These are phyloP conservation scores for Lamellibrachia satsuma DNA, from an alignment of 2,888 invertebrate species.

Conservation along the genomic window DNA sequence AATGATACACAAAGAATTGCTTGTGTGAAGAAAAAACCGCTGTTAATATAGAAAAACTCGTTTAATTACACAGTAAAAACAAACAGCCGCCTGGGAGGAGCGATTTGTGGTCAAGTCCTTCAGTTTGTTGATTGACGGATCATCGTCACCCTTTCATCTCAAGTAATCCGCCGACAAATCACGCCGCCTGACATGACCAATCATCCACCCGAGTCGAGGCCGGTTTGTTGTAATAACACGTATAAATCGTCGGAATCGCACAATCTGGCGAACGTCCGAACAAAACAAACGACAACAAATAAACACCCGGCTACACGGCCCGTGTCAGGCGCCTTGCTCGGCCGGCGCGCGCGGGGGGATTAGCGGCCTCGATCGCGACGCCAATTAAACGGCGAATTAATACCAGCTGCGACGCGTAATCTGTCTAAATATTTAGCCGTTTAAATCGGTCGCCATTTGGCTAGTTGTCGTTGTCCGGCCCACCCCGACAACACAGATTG, in stretches of 20 bases:
- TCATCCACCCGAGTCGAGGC: constrained; percentile 8
- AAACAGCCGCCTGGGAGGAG: neutral
- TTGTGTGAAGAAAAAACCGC: neutral
- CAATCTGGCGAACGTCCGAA: constrained; percentile 17
- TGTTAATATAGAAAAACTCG: neutral
- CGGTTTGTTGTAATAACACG: neutral
- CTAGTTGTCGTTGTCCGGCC: constrained; percentile 13
- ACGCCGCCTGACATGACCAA: neutral
- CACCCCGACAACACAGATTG: constrained; percentile 1
- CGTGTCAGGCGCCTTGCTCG: neutral
- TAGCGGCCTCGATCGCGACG: neutral
- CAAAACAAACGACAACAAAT: constrained; percentile 4
- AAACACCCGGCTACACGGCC: neutral
- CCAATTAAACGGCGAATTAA: constrained; percentile 17
- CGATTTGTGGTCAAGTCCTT: neutral
- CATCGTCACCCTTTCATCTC: neutral
- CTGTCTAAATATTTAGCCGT: constrained; percentile 17
- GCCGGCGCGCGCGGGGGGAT: neutral
- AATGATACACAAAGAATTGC: neutral
- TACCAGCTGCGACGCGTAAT: constrained; percentile 12
- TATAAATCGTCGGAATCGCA: neutral
- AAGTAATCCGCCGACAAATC: neutral
- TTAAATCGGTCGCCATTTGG: constrained; percentile 12
- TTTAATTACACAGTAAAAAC: neutral
- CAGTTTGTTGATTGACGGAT: neutral